Evolutionary conservation across 2,797 vertebrate genomes (phyloP).

Genomic region (Aulostomus chinensis): DNA sequence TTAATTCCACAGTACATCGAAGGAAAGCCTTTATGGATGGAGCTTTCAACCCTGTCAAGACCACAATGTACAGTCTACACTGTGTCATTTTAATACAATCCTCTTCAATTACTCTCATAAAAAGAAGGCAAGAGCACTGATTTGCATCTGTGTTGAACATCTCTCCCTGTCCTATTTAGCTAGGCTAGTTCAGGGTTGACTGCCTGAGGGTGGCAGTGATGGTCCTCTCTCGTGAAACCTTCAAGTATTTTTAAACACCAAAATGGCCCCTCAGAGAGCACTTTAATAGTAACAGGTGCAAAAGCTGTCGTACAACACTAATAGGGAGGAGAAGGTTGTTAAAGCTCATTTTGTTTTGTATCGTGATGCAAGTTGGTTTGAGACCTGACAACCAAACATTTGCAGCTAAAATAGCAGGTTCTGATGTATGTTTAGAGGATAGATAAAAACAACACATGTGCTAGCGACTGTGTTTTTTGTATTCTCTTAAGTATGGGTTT

Average conservation of each 20-base stretch:
- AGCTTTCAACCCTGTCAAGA: conserved; percentile 34
- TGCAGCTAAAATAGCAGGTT: conserved; percentile 15
- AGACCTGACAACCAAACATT: conserved; percentile 27
- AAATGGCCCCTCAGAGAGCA: conserved; percentile 67
- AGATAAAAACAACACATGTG: not conserved
- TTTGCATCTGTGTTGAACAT: conserved; percentile 16
- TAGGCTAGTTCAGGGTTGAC: conserved; percentile 41
- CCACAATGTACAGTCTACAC: conserved; percentile 18
- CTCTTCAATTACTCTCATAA: conserved; percentile 5
- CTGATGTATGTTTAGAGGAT: not conserved
- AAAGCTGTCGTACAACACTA: conserved; percentile 57
- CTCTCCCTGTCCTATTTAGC: conserved; percentile 63
- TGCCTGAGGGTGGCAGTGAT: conserved; percentile 64
- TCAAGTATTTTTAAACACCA: conserved; percentile 76
- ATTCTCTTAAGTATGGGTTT: conserved; percentile 28
- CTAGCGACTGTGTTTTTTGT: conserved; percentile 4
- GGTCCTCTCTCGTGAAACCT: conserved; percentile 50
- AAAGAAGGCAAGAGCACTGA: conserved; percentile 6
- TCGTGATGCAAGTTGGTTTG: conserved; percentile 8
- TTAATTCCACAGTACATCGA: conserved; percentile 54
- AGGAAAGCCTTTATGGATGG: conserved; percentile 45
- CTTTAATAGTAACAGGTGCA: conserved; percentile 63
- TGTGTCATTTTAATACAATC: not conserved
- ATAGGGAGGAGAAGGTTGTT: conserved; percentile 60
- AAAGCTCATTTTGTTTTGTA: conserved; percentile 41